phyloP scores from a whole-genome alignment of 2,797 vertebrate species.

The Hippoglossus hippoglossus region DNA sequence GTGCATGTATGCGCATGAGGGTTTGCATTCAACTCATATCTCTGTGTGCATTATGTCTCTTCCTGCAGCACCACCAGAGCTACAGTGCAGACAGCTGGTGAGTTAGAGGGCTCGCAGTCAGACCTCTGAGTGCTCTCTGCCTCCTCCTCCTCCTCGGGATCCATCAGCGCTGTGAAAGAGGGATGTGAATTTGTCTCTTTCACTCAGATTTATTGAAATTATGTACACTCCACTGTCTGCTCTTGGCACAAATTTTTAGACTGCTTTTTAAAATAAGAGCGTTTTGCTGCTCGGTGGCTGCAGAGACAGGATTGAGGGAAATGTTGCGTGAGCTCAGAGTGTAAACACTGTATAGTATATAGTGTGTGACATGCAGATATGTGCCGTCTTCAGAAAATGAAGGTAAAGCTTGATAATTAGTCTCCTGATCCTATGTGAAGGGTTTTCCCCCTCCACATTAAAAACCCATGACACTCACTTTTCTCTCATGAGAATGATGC shows the following conservation, averaged over 20 bases:
- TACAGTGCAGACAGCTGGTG: constrained; percentile 49
- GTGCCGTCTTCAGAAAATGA: constrained; percentile 15
- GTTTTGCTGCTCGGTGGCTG: constrained; percentile 35
- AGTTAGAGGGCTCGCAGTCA: constrained; percentile 59
- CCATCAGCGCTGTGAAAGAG: constrained; percentile 62
- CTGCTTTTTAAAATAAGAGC: constrained; percentile 54
- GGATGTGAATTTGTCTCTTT: constrained; percentile 66
- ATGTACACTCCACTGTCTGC: constrained; percentile 60
- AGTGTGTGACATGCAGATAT: not conserved
- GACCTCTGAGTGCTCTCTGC: constrained; percentile 60
- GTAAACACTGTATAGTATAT: constrained; percentile 23
- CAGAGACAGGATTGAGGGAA: constrained; percentile 32
- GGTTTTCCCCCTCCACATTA: constrained; percentile 16
- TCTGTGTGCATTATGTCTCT: constrained; percentile 13
- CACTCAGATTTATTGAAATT: constrained; percentile 75
- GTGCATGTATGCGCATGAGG: constrained; percentile 11
- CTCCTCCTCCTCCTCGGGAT: constrained; percentile 48
- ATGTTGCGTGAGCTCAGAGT: constrained; percentile 7
- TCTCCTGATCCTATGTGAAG: too few relatives aligned
- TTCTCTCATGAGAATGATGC: constrained; percentile 25
- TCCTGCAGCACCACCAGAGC: constrained; percentile 45
- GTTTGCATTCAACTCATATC: constrained; percentile 21
- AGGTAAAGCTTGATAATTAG: constrained; percentile 21
- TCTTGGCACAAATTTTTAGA: constrained; percentile 46
- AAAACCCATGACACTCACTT: constrained; percentile 29